These are phyloP conservation scores for Micromussa lordhowensis DNA, from an alignment of 92 coral and sea anemone species.

Conservation along the genomic window DNA sequence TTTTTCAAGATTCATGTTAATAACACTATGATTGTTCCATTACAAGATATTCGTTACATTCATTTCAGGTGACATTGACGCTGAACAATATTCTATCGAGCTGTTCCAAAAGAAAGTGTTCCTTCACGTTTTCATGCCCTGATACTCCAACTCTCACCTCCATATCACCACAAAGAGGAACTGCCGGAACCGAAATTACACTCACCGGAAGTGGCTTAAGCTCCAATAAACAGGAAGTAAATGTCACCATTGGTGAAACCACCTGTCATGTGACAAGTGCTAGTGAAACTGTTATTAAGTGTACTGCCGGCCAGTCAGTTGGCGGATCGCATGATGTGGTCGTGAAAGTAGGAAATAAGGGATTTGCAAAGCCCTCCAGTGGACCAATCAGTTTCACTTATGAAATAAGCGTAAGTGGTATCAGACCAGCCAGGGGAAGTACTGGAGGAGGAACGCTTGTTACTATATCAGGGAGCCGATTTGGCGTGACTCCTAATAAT, in stretches of 20 bases:
- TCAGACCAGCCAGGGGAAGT: slow-evolving; percentile 69
- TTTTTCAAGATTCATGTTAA: neutral
- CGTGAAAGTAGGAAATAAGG: slow-evolving; percentile 54
- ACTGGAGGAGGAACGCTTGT: slow-evolving; percentile 72
- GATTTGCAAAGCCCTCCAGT: slow-evolving; percentile 59
- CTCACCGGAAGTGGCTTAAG: slow-evolving; percentile 82
- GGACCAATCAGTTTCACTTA: slow-evolving; percentile 51
- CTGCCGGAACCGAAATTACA: slow-evolving; percentile 61
- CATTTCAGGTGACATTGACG: slow-evolving; percentile 70
- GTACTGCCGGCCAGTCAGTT: slow-evolving; percentile 60
- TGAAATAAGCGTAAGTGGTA: slow-evolving; percentile 30
- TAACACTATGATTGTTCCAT: neutral
- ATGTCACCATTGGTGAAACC: slow-evolving; percentile 73
- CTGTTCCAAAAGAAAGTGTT: slow-evolving; percentile 72
- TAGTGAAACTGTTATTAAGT: slow-evolving; percentile 57
- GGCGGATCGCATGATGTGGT: slow-evolving; percentile 65
- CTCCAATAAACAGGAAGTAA: slow-evolving; percentile 54
- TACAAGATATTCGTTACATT: no score
- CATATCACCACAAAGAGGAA: slow-evolving; percentile 60
- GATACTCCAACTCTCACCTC: slow-evolving; percentile 72
- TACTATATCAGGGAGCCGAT: slow-evolving; percentile 73
- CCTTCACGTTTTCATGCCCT: slow-evolving; percentile 57
- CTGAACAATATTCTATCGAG: slow-evolving; percentile 78
- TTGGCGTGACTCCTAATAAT: slow-evolving; percentile 46
- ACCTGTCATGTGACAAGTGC: slow-evolving; percentile 67